Conservation (phyloP, 2,888 invertebrate species). For the Taenaris catops region DNA sequence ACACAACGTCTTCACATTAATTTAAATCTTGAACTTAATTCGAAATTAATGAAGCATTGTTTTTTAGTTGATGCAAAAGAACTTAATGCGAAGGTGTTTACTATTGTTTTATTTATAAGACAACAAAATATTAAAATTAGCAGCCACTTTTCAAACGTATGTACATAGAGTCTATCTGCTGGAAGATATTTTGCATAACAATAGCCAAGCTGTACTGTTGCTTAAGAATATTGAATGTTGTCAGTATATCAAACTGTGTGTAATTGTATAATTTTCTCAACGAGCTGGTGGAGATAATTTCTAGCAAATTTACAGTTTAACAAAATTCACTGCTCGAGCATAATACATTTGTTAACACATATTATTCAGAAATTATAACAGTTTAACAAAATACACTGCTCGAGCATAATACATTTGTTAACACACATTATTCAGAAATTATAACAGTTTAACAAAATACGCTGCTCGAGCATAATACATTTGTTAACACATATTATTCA, state of each 20-base stretch:
- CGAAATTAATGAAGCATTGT: not conserved
- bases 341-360: no score
- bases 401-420: no score
- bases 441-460: no score
- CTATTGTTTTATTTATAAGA: conserved; percentile 3
- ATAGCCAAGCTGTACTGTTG: conserved; percentile 43
- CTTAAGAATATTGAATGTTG: conserved; percentile 1
- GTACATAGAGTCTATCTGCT: conserved; percentile 44
- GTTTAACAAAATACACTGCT: no score
- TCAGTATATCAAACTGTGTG: not conserved
- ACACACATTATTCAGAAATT: no score
- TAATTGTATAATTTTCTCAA: no score
- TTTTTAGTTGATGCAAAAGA: not conserved
- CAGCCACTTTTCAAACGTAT: conserved; percentile 50
- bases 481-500: no score
- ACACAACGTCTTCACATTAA: conserved; percentile 1
- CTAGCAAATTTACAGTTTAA: conserved; percentile 7
- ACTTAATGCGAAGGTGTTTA: not conserved
- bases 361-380: no score
- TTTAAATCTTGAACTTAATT: no score
- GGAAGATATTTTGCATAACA: conserved; percentile 23
- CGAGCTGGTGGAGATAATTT: conserved; percentile 1
- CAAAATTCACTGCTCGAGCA: no score
- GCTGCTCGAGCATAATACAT: no score
- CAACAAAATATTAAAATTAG: conserved; percentile 36